These are phyloP conservation scores for Cebus imitator DNA, from an alignment of 2,113 vertebrate genomes.

Conservation along the genomic window DNA sequence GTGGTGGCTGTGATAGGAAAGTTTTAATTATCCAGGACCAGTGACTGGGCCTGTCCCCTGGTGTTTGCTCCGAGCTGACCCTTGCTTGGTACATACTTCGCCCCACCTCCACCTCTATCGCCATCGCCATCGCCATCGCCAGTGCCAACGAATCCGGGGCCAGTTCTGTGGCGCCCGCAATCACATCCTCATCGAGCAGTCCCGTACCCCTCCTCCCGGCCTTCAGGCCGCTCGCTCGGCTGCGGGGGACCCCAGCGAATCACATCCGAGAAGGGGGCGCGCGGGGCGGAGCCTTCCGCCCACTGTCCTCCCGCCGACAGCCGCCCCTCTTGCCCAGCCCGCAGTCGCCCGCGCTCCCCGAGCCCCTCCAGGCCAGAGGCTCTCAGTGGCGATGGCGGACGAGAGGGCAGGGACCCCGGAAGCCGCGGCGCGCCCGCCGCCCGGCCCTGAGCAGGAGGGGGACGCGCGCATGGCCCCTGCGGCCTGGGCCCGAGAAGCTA, in stretches of 20 bases:
- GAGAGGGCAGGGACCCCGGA: neutral
- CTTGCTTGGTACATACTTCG: neutral
- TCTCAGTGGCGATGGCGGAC: neutral
- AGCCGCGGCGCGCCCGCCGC: fast-evolving
- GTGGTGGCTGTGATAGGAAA: neutral
- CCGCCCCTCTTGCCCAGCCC: neutral
- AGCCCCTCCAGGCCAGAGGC: neutral
- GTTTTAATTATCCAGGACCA: neutral
- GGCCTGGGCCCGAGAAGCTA: neutral
- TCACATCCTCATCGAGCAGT: neutral
- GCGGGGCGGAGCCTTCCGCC: neutral
- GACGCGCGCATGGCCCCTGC: fast-evolving
- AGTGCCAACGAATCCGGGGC: neutral
- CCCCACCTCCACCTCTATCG: neutral
- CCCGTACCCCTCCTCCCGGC: neutral
- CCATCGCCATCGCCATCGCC: too few species aligned
- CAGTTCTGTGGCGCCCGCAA: neutral
- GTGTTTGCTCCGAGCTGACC: neutral
- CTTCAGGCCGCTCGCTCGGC: neutral
- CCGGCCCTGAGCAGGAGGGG: fast-evolving
- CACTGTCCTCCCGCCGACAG: fast-evolving
- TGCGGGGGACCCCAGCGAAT: neutral
- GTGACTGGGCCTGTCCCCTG: neutral
- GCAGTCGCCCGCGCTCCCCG: fast-evolving
- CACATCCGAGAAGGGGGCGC: neutral